Base-by-base conservation (phyloP, 1,140 invertebrate genomes). In the Epicauta chinensis region DNA sequence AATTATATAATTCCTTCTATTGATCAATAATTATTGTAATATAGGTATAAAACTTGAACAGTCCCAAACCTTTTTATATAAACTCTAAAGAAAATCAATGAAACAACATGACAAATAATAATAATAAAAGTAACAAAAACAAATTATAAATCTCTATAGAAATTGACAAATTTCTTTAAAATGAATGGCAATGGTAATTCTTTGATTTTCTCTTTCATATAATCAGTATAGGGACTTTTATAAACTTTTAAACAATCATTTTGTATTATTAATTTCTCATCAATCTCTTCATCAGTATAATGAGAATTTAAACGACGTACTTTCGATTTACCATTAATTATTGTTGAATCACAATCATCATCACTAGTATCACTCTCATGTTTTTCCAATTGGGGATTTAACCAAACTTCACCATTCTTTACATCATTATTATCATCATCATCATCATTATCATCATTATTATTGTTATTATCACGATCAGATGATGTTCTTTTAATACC, bases 81-180 rank as follows among this genome's bases (percentile, higher is more conserved):
- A 23, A 23, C 23, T 23, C 23, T 23, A 23, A 23, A 23, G 7
- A 7, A 7, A n/a, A n/a, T n/a, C 4, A 23, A 23, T 23, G 4
- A 23, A 23, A 23, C 23, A 23, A 23, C 23, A 3, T 23, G 23
- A 23, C 7, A 5, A 7, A 23, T 3, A 23, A 23, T 7, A 23
- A 23, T 5, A 23, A 23, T 23, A 7, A 23, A 7, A 23, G 7
- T 7, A 23, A 23, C 4, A 23, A 23, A 23, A 23, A 44, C 30
- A 13, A 14, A 31, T 66, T 64, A 71, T 53, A 73, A 69, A 34
- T 71, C 67, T 44, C 76, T 62, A 56, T 78, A 73, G 56, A 73
- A 79, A 60, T 79, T 77, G 11, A 82, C 56, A 61, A 74, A 82
- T 7, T 65, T 62, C 63, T 81, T 81, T 31, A 82, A 63, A 29